Conservation (phyloP, 2,797 vertebrate species). For the Girardinus metallicus region DNA sequence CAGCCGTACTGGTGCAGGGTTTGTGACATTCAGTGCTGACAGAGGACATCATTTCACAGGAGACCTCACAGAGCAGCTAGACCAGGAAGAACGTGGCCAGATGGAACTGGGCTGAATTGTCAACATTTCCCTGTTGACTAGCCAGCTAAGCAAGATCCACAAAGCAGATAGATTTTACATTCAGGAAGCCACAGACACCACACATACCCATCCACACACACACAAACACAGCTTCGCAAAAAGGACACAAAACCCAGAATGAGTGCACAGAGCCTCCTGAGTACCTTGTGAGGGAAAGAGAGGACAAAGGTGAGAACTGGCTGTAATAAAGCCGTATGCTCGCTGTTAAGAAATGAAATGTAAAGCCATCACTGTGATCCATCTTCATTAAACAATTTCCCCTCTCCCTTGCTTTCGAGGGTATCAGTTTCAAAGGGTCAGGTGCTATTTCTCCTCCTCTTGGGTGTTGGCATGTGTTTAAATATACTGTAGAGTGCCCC, state of each 20-base stretch:
- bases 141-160: slow-evolving; percentile 77
- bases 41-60: slow-evolving; percentile 86
- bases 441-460: slow-evolving; percentile 76
- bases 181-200: slow-evolving; percentile 50
- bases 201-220: background rate
- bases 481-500: slow-evolving; percentile 75
- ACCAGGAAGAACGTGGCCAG: slow-evolving; percentile 74
- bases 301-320: slow-evolving; percentile 82
- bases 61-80: slow-evolving; percentile 82
- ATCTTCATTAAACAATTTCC: slow-evolving; percentile 85
- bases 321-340: slow-evolving; percentile 87
- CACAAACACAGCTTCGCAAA: slow-evolving; percentile 14
- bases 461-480: slow-evolving; percentile 76
- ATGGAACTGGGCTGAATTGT: slow-evolving; percentile 80
- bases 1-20: slow-evolving; percentile 69
- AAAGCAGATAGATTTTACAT: slow-evolving; percentile 76
- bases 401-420: slow-evolving; percentile 78
- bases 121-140: slow-evolving; percentile 78
- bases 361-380: slow-evolving; percentile 84
- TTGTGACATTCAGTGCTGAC: slow-evolving; percentile 83
- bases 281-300: slow-evolving; percentile 63
- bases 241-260: slow-evolving; percentile 63
- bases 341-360: slow-evolving; percentile 86
- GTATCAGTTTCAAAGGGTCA: slow-evolving; percentile 82
- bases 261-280: slow-evolving; percentile 67